Evolutionary conservation across 2,797 vertebrate genomes (phyloP).

Genomic region (Micrastur ruficollis): DNA sequence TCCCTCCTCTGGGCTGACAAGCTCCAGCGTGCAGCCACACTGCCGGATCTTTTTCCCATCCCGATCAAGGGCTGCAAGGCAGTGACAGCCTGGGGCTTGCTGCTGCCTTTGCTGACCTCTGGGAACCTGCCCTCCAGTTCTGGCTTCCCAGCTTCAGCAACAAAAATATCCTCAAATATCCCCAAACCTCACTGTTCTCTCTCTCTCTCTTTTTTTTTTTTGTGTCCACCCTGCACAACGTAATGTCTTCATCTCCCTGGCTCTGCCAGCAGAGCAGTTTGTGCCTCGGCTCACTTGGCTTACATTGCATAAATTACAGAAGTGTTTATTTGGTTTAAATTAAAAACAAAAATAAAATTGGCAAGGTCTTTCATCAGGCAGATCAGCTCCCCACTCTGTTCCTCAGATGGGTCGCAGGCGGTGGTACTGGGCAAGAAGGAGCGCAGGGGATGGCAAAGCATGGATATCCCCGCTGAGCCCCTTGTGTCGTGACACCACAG

Average conservation of each 20-base stretch:
- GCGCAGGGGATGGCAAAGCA: background rate
- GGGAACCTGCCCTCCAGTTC: background rate
- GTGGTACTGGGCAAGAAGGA: background rate
- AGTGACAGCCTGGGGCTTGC: background rate
- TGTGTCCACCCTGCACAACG: background rate
- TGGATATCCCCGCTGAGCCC: background rate
- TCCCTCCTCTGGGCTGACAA: background rate
- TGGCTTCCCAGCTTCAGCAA: background rate
- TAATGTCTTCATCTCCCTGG: background rate
- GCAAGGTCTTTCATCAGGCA: background rate
- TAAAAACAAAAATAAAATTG: slow-evolving; percentile 29
- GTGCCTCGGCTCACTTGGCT: background rate
- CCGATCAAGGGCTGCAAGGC: background rate
- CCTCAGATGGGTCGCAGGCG: background rate
- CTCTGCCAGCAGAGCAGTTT: slow-evolving; percentile 1
- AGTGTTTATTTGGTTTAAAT: slow-evolving; percentile 38
- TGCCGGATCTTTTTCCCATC: background rate
- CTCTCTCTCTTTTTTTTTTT: background rate
- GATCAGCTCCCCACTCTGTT: background rate
- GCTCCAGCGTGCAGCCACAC: rapidly evolving
- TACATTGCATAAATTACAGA: background rate
- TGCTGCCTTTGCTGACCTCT: background rate
- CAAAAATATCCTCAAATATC: background rate
- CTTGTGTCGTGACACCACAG: background rate
- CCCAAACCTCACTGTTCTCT: background rate